Conservation (phyloP, 2,888 invertebrate species). For the Megamerina dolium region DNA sequence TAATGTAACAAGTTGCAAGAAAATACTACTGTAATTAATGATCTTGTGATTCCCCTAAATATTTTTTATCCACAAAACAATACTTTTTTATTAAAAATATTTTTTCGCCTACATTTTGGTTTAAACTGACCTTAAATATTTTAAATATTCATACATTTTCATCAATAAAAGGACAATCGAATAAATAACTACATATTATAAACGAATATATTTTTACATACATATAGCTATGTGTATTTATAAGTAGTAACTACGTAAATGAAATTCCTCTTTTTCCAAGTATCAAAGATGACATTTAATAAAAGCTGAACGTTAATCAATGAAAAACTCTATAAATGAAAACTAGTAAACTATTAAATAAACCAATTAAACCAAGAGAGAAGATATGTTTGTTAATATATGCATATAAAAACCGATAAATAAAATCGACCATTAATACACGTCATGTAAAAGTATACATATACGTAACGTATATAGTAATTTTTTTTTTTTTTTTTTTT, state of each 20-base stretch:
- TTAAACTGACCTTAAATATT: too few relatives aligned
- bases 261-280: conserved; percentile 42
- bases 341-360: conserved; percentile 1
- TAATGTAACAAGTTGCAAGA: too few relatives aligned
- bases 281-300: conserved; percentile 40
- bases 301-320: conserved; percentile 4
- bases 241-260: neutral
- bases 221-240: neutral
- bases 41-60: too few relatives aligned
- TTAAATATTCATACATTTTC: neutral
- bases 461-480: too few relatives aligned
- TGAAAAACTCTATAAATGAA: neutral
- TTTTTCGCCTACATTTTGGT: too few relatives aligned
- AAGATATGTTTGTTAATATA: conserved; percentile 4
- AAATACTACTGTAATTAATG: too few relatives aligned
- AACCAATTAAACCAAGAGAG: neutral
- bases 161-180: neutral
- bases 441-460: too few relatives aligned
- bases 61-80: too few relatives aligned
- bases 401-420: conserved; percentile 10
- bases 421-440: too few relatives aligned
- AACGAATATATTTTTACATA: neutral
- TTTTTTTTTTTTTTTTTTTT: too few relatives aligned
- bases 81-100: too few relatives aligned
- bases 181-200: too few relatives aligned